Conservation (phyloP, 2,113 vertebrate genomes). For the Odontesthes bonariensis region DNA sequence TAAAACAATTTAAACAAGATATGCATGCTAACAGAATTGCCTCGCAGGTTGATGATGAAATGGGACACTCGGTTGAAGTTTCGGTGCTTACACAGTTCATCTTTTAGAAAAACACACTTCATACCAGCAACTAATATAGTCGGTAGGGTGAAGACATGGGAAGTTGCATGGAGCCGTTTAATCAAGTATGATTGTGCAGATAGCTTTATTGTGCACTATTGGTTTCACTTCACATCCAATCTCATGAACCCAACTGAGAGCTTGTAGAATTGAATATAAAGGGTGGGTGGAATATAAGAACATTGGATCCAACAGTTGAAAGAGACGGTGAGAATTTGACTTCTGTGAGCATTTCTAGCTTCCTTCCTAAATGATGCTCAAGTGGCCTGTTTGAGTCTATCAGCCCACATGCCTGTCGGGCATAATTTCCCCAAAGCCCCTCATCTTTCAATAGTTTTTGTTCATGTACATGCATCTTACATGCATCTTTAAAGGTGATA, state of each 20-base stretch:
- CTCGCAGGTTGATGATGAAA: neutral
- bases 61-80: neutral
- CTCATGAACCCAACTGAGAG: slow-evolving; percentile 35
- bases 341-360: neutral
- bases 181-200: slow-evolving; percentile 19
- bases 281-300: slow-evolving; percentile 10
- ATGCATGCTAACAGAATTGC: neutral
- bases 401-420: slow-evolving; percentile 6
- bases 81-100: neutral
- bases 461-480: slow-evolving; percentile 14
- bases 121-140: neutral
- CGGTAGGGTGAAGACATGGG: neutral
- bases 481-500: neutral
- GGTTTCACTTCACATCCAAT: slow-evolving; percentile 38
- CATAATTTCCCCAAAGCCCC: slow-evolving; percentile 49
- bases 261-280: slow-evolving; percentile 17
- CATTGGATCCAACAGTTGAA: slow-evolving; percentile 7
- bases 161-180: neutral
- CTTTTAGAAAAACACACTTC: neutral
- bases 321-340: neutral
- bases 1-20: neutral
- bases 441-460: slow-evolving; percentile 5
- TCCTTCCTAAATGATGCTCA: neutral
- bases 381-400: slow-evolving; percentile 17
- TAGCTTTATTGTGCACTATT: slow-evolving; percentile 22